These are phyloP conservation scores for Ypsolopha sequella DNA, from an alignment of 2,888 invertebrate species.

Conservation along the genomic window DNA sequence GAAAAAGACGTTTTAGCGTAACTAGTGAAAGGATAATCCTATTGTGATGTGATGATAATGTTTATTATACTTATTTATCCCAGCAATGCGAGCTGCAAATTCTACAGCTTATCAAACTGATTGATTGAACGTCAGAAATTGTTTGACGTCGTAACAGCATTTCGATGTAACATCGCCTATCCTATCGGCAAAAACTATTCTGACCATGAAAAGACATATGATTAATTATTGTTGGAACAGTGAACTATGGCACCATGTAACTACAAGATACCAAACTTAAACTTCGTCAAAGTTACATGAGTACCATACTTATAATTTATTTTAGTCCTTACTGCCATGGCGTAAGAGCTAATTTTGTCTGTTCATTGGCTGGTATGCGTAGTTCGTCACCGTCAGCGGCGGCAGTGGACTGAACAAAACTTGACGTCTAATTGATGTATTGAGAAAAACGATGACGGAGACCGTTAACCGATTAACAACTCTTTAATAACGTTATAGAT, in stretches of 20 bases:
- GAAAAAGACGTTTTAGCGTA: too few relatives aligned
- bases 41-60: too few relatives aligned
- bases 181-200: constrained; percentile 24
- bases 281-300: constrained; percentile 5
- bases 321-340: neutral
- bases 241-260: constrained; percentile 52
- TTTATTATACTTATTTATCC: too few relatives aligned
- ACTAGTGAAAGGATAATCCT: too few relatives aligned
- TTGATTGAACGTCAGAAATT: constrained; percentile 1
- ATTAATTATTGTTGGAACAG: constrained; percentile 52
- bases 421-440: constrained; percentile 60
- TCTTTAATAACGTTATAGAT: constrained; percentile 6
- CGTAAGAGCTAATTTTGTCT: neutral
- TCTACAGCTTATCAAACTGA: neutral
- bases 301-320: neutral
- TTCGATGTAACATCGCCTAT: constrained; percentile 19
- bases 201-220: constrained; percentile 29
- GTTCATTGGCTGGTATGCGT: neutral
- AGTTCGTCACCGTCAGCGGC: neutral
- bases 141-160: constrained; percentile 14
- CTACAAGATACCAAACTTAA: constrained; percentile 31
- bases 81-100: too few relatives aligned
- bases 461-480: constrained; percentile 56
- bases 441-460: constrained; percentile 39
- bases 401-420: constrained; percentile 30